These are phyloP conservation scores for Vollenhovia emeryi DNA, from an alignment of 1,140 invertebrate species.

Conservation along the genomic window DNA sequence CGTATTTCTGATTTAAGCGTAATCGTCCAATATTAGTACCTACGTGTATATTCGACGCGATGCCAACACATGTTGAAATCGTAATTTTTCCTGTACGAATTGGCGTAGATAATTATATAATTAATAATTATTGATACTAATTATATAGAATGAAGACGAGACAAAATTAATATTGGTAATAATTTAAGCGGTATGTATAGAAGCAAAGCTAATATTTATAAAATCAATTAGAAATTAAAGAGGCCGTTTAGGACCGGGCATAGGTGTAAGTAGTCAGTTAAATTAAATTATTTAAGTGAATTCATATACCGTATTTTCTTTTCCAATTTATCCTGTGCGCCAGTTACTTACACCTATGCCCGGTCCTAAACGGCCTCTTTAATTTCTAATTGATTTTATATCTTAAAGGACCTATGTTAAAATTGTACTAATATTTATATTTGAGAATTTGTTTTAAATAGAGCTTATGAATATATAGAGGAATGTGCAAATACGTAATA, in stretches of 20 bases:
- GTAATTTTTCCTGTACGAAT: not conserved
- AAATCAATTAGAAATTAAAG: too few relatives aligned
- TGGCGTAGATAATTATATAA: not conserved
- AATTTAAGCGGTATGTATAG: not conserved
- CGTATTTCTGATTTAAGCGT: not conserved
- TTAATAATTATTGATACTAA: not conserved
- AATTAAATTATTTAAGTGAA: too few relatives aligned
- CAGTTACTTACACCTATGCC: too few relatives aligned
- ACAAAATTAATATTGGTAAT: not conserved
- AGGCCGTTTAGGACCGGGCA: too few relatives aligned
- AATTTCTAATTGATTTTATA: too few relatives aligned
- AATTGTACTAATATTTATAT: too few relatives aligned
- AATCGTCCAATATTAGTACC: not conserved
- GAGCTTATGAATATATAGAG: not conserved
- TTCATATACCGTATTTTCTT: too few relatives aligned
- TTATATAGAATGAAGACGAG: not conserved
- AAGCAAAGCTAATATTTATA: slow-evolving; percentile 4
- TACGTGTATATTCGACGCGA: not conserved
- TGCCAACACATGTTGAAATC: not conserved
- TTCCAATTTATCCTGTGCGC: too few relatives aligned
- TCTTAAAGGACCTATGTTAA: too few relatives aligned
- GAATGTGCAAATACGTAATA: not conserved
- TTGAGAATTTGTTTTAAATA: not conserved
- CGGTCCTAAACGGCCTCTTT: too few relatives aligned
- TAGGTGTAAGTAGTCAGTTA: too few relatives aligned